Base-by-base conservation (phyloP, 1,140 invertebrate genomes). In the Drosophila sechellia region DNA sequence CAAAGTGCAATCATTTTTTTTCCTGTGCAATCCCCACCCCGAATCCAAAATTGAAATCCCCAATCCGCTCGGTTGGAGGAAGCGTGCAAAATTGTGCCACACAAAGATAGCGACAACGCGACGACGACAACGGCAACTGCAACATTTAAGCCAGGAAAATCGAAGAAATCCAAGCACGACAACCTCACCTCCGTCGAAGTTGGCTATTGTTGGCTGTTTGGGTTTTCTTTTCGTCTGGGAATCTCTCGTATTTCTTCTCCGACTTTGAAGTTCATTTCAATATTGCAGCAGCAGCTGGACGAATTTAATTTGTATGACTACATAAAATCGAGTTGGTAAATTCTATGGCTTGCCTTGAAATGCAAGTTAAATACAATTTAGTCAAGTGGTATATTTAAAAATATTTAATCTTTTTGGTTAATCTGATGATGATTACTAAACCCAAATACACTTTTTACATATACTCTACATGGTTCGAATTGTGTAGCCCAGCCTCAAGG, bases 61-160 rank as follows among this genome's bases (percentile, higher is more conserved):
- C 27, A 69, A 69, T 40, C 66, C 63, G 15, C 63, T 45, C 43
- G 48, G 54, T 46, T 68, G 66, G 73, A 86, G 78, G 81, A 86
- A 86, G 81, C 81, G 81, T 86, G 81, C 81, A 86, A 86, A 86
- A 81, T 76, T 78, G 81, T 85, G 81, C 86, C 81, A 86, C 81
- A 86, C 81, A 86, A 86, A 86, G 81, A 86, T 86, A 89, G 77
- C 73, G 80, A 70, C 71, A 65, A 77, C 77, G 42, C 70, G 57
- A 68, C 57, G 61, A 73, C 74, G 64, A 76, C 56, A 57, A 66
- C 42, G 27, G 43, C 45, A 64, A 64, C 49, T 22, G 10, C 43
- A 54, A 57, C 43, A 65, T 35, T 68, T 52, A 25, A 68, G 64
- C 52, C 52, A 55, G 68, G 66, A 68, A 66, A 69, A 50, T 39